These are phyloP conservation scores for Parasteatoda lunata DNA, from an alignment of 2,888 invertebrate genomes.

Conservation along the genomic window DNA sequence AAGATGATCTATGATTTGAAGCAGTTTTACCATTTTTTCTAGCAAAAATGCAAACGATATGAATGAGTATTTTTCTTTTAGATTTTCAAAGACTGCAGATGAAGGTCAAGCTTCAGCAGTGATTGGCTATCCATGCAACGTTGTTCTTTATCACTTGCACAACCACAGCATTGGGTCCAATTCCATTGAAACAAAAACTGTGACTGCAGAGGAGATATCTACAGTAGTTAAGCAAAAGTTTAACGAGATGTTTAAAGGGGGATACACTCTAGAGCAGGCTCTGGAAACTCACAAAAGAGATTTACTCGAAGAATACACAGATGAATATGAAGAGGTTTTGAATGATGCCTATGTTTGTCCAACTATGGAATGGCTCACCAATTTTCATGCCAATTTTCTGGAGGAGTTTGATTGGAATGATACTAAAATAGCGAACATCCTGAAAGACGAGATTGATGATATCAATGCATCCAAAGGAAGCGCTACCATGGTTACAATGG, in stretches of 20 bases:
- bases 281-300: conserved; percentile 46
- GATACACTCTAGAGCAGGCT: conserved; percentile 44
- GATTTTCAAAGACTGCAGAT: conserved; percentile 15
- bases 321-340: conserved; percentile 59
- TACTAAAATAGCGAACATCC: conserved; percentile 39
- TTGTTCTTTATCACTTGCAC: conserved; percentile 52
- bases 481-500: conserved; percentile 36
- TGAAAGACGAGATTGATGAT: conserved; percentile 58
- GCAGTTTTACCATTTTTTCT: no score
- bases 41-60: no score
- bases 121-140: conserved; percentile 50
- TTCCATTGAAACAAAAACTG: conserved; percentile 32
- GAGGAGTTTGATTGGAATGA: conserved; percentile 58
- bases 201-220: conserved; percentile 46
- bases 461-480: conserved; percentile 60
- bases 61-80: background rate
- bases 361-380: conserved; percentile 38
- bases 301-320: conserved; percentile 57
- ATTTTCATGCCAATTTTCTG: conserved; percentile 33
- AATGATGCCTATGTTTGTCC: conserved; percentile 55
- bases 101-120: conserved; percentile 8
- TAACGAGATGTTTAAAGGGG: conserved; percentile 62
- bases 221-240: conserved; percentile 57
- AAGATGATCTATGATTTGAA: no score
- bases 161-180: conserved; percentile 55